Conservation (phyloP, 1,140 invertebrate genomes). For the Cyclina sinensis region DNA sequence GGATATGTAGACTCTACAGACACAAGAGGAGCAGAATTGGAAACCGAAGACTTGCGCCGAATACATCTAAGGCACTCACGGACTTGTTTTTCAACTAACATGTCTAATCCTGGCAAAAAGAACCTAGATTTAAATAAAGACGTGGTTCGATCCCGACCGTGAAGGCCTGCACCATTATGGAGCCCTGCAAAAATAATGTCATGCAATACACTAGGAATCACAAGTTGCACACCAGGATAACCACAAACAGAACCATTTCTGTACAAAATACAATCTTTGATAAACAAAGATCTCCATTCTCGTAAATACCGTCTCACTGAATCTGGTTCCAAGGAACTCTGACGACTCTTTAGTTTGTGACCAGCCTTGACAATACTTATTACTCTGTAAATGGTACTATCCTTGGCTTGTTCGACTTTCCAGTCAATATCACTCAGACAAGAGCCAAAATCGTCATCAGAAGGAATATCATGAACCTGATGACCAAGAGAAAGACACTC, state of each 20-base stretch:
- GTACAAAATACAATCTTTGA: constrained; percentile 52
- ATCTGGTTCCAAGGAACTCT: background rate
- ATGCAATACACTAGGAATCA: background rate
- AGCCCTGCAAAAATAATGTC: constrained; percentile 24
- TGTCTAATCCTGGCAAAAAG: constrained; percentile 56
- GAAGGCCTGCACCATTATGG: constrained; percentile 43
- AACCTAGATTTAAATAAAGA: too few relatives aligned
- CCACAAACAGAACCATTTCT: too few relatives aligned
- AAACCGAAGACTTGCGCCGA: constrained; percentile 32
- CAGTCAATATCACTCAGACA: too few relatives aligned
- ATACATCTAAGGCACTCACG: constrained; percentile 27
- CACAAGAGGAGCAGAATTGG: too few relatives aligned
- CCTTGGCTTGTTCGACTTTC: too few relatives aligned
- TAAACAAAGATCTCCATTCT: constrained; percentile 27
- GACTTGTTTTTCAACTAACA: constrained; percentile 3
- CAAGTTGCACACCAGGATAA: background rate
- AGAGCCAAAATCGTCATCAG: too few relatives aligned
- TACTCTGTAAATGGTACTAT: too few relatives aligned
- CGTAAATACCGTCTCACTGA: constrained; percentile 28
- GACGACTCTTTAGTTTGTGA: background rate
- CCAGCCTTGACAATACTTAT: too few relatives aligned
- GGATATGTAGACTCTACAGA: too few relatives aligned
- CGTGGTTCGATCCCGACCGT: background rate
- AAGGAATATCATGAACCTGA: too few relatives aligned
- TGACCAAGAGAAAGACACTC: too few relatives aligned